These are phyloP conservation scores for Sminthopsis crassicaudata DNA, from an alignment of 2,113 vertebrate species.

Conservation along the genomic window DNA sequence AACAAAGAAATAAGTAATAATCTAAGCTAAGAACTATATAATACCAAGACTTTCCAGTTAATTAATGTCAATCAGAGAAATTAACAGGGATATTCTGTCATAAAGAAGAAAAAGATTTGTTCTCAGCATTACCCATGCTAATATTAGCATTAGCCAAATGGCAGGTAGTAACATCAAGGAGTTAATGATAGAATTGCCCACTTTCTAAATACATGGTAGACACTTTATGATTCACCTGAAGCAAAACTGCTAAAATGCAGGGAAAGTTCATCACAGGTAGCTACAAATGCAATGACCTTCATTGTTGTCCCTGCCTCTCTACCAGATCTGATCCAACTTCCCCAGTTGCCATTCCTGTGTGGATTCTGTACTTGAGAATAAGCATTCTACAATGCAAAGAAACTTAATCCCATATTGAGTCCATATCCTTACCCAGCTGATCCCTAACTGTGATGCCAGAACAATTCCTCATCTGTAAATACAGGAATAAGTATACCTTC, in stretches of 20 bases:
- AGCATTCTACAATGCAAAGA: background rate
- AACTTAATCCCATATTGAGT: background rate
- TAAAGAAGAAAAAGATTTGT: background rate
- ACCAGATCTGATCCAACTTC: background rate
- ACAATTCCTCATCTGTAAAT: background rate
- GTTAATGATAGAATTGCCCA: background rate
- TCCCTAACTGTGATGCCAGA: background rate
- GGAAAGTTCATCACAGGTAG: background rate
- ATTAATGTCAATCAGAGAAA: background rate
- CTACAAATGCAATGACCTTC: fast-evolving
- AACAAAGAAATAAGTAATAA: background rate
- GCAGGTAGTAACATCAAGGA: background rate
- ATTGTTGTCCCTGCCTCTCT: background rate
- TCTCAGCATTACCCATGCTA: slow-evolving; percentile 11
- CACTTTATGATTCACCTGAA: background rate
- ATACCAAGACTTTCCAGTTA: background rate
- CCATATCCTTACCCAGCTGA: background rate
- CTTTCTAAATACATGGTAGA: background rate
- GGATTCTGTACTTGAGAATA: background rate
- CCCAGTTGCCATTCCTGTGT: background rate
- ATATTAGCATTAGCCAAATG: background rate
- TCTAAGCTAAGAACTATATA: background rate
- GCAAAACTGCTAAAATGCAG: background rate
- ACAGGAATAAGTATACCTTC: background rate
- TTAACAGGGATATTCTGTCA: background rate